Evolutionary conservation across 2,797 vertebrate species (phyloP).

Genomic region (Rhinella marina): DNA sequence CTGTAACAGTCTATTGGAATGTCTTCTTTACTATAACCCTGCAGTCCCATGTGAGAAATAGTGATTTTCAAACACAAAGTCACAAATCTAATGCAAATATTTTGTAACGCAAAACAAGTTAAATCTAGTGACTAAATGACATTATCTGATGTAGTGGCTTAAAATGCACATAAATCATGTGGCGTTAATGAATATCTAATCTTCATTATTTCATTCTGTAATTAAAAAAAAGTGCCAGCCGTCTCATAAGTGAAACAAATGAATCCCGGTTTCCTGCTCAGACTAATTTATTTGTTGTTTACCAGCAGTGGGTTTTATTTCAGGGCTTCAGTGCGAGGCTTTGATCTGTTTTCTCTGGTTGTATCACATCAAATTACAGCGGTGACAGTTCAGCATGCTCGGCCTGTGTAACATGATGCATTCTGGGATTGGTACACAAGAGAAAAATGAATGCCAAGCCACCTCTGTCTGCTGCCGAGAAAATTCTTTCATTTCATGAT

Average conservation of each 20-base stretch:
- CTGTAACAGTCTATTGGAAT: constrained; percentile 43
- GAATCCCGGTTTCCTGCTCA: constrained; percentile 22
- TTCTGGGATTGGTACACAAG: constrained; percentile 23
- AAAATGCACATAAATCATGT: constrained; percentile 41
- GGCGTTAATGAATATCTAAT: constrained; percentile 46
- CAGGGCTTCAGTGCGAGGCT: background rate
- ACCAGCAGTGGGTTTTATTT: constrained; percentile 26
- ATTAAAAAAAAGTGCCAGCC: constrained; percentile 42
- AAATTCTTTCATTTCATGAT: constrained; percentile 23
- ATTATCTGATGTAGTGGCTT: constrained; percentile 22
- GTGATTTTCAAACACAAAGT: constrained; percentile 35
- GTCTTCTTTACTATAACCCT: constrained; percentile 37
- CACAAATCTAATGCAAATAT: constrained; percentile 36
- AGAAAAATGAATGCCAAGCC: constrained; percentile 27
- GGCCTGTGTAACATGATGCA: background rate
- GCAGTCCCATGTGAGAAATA: constrained; percentile 6
- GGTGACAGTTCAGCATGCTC: constrained; percentile 39
- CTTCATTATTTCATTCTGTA: constrained; percentile 54
- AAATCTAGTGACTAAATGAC: constrained; percentile 45
- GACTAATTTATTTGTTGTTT: constrained; percentile 19
- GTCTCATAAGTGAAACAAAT: constrained; percentile 37
- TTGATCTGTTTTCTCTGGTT: constrained; percentile 26
- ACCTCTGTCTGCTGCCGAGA: background rate
- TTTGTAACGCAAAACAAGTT: constrained; percentile 34
- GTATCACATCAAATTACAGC: constrained; percentile 39